Evolutionary conservation across 2,113 vertebrate genomes (phyloP).

Genomic region (Leucoraja erinaceus): DNA sequence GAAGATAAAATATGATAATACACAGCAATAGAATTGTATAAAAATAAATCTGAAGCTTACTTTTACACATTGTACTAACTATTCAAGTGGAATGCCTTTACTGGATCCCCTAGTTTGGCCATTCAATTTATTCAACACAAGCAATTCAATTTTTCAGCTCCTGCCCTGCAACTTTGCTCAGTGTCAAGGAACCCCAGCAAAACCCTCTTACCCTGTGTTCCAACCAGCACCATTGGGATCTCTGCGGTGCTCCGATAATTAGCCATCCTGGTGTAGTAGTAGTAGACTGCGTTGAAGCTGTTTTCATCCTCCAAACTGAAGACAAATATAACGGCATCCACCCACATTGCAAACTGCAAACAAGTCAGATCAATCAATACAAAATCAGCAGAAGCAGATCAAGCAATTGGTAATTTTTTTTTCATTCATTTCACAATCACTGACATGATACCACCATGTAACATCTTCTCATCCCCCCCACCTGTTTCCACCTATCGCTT

Average conservation of each 20-base stretch:
- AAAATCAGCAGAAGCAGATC: background rate
- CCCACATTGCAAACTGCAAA: constrained; percentile 87
- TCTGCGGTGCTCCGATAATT: constrained; percentile 82
- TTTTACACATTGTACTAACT: no score
- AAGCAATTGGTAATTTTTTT: background rate
- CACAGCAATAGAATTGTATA: no score
- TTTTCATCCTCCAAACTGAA: constrained; percentile 97
- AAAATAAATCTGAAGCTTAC: background rate
- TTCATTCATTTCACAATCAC: background rate
- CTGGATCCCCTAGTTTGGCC: background rate
- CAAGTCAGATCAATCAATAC: background rate
- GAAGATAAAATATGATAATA: no score
- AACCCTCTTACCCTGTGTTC: constrained; percentile 78
- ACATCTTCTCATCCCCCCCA: no score
- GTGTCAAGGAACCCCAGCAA: background rate
- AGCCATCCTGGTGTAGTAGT: constrained; percentile 93
- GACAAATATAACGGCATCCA: constrained; percentile 94
- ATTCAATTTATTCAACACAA: background rate
- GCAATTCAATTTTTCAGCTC: background rate
- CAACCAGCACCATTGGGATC: constrained; percentile 87
- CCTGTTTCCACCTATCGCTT: no score
- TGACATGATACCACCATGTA: background rate
- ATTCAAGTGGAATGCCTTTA: background rate
- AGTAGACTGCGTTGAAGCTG: constrained; percentile 95
- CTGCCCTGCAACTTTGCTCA: background rate